phyloP scores from a whole-genome alignment of 2,888 invertebrate genomes.

The Anoplius nigerrimus region DNA sequence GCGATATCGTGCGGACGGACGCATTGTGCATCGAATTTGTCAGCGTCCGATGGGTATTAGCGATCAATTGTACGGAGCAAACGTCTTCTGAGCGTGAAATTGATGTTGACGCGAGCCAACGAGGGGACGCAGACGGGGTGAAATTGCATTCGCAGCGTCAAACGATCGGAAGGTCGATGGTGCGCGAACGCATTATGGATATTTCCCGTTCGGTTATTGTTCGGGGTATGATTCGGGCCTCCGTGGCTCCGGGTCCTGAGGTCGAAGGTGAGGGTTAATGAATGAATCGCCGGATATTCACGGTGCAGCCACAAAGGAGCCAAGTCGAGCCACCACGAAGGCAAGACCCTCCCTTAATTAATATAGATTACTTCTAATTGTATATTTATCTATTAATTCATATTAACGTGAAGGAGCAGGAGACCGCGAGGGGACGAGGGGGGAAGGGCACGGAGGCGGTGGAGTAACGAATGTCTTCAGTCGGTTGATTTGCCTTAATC shows the following conservation, averaged over 20 bases:
- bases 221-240: conserved; percentile 58
- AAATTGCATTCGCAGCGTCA: conserved; percentile 10
- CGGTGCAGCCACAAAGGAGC: conserved; percentile 69
- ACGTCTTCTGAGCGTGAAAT: conserved; percentile 24
- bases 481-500: conserved; percentile 70
- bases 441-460: conserved; percentile 45
- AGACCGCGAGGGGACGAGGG: conserved; percentile 35
- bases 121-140: conserved; percentile 9
- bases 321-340: conserved; percentile 63
- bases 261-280: conserved; percentile 73
- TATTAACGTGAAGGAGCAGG: conserved; percentile 60
- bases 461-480: conserved; percentile 60
- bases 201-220: conserved; percentile 65
- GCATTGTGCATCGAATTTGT: too few relatives aligned
- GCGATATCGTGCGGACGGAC: too few relatives aligned
- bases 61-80: conserved; percentile 40
- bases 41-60: conserved; percentile 8
- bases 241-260: conserved; percentile 58
- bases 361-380: conserved; percentile 75
- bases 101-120: neutral
- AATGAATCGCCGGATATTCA: conserved; percentile 74
- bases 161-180: conserved; percentile 39
- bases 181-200: conserved; percentile 49
- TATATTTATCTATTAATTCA: conserved; percentile 75
- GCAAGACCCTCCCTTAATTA: conserved; percentile 71